Evolutionary conservation across 1,140 invertebrate species (phyloP).

Genomic region (Grapholita molesta): DNA sequence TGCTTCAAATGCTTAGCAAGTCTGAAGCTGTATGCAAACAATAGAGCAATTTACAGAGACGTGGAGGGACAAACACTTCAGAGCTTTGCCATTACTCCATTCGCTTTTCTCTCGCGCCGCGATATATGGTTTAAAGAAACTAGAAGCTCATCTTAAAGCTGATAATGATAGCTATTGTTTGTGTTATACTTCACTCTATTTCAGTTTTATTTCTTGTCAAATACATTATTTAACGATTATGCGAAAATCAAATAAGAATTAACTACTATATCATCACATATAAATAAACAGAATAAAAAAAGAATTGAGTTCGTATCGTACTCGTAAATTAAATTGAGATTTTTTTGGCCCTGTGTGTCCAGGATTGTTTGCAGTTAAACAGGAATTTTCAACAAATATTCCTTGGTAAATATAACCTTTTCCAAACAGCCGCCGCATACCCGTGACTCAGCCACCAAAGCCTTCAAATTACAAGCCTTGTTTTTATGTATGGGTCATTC

Average conservation of each 20-base stretch:
- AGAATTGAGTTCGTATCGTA: too few relatives aligned
- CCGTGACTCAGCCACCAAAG: not conserved
- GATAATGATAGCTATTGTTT: not conserved
- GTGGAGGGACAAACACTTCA: slow-evolving; percentile 2
- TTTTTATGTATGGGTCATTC: slow-evolving; percentile 1
- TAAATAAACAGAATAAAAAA: too few relatives aligned
- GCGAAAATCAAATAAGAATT: too few relatives aligned
- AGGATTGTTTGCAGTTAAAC: not conserved
- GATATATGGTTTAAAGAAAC: not conserved
- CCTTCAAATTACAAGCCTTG: not conserved
- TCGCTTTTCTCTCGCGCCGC: not conserved
- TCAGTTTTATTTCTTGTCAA: not conserved
- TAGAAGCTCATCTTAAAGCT: not conserved
- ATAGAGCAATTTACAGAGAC: slow-evolving; percentile 10
- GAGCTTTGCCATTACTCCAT: slow-evolving; percentile 12
- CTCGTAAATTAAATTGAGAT: too few relatives aligned
- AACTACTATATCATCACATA: too few relatives aligned
- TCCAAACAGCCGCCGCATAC: not conserved
- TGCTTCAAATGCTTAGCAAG: not conserved
- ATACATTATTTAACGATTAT: not conserved
- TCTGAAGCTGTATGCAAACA: slow-evolving; percentile 10
- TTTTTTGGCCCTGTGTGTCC: too few relatives aligned
- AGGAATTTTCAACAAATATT: not conserved
- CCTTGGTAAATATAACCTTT: not conserved
- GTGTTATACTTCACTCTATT: not conserved